A percentile compares a stretch with the other conserved stretches of the same genome.
Evolutionary conservation across 2,113 vertebrate species (phyloP).

Genomic region (Gorsachius goisagi): DNA sequence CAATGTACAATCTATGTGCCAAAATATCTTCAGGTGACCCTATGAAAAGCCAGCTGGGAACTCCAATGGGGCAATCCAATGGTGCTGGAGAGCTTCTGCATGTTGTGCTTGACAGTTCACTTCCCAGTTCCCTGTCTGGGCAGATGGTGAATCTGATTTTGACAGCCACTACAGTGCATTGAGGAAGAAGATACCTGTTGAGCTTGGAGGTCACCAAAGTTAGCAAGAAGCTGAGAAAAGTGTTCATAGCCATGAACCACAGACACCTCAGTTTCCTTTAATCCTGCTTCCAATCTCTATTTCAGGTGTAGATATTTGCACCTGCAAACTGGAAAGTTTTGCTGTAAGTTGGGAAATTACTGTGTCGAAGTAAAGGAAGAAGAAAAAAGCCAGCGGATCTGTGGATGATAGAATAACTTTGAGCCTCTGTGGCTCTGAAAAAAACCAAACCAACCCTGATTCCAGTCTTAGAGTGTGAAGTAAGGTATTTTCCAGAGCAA

Average conservation of each 20-base stretch:
- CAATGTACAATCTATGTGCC: background rate
- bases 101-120: background rate
- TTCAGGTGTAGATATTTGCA: background rate
- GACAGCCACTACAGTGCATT: background rate
- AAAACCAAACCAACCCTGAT: background rate
- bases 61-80: background rate
- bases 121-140: background rate
- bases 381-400: background rate
- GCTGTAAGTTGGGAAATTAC: background rate
- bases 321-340: background rate
- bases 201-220: background rate
- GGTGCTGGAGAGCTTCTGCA: background rate
- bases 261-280: background rate
- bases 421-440: background rate
- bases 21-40: background rate
- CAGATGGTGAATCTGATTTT: background rate
- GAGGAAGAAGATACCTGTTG: background rate
- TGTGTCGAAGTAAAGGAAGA: background rate
- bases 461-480: background rate
- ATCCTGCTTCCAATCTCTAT: background rate
- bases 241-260: background rate
- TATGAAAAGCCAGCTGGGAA: background rate
- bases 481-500: background rate
- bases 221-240: background rate
- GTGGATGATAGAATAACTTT: background rate